Evolutionary conservation across 2,888 invertebrate genomes (phyloP), one percentile per base, ranked within the genome.

Genomic region (Acronicta aceris): DNA sequence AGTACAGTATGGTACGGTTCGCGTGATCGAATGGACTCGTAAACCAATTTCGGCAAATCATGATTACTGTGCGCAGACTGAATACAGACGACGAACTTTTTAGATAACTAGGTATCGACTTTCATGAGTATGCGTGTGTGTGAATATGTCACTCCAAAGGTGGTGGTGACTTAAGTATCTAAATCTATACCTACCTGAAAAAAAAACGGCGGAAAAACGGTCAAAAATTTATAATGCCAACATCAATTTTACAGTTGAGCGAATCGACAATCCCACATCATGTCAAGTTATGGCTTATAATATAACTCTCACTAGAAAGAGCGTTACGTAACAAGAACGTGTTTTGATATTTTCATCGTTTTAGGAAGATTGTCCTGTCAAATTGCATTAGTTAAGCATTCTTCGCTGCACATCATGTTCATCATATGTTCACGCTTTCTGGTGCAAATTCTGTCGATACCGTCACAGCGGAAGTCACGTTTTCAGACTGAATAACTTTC

Each of bases 1-100:
- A 59, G 71, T 36, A 76, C 78, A 55, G 60, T 76, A 72, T 76
- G 41, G 80, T 76, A 72, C 76, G 41, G 80, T 76, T 86, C 65
- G 87, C 88, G 87, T 88, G 88, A 78, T 83, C 72, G 66, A 71
- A 74, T 77, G 79, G 69, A 81, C 81, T 84, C 78, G 65, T 81
- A 82, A 81, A 83, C 81, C 82, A 84, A 88, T 88, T 90, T 89
- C 75, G 82, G 83, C 81, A 75, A 79, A 85, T 82, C 81, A 84
- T 85, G 86, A 82, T 75, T 72, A 74, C 73, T 70, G 64, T 45
- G 30, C 59, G 71, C 74, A 81, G 81, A 83, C 80, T 56, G 78
- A 81, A 74, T 74, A 75, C 68, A 81, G 81, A 82, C 81, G 71
- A 49, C 38, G 66, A 64, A 65, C 53, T 68, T 79, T 85, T 84